Evolutionary conservation across 2,888 invertebrate genomes (phyloP).

Genomic region (Boloria euphrosyne): DNA sequence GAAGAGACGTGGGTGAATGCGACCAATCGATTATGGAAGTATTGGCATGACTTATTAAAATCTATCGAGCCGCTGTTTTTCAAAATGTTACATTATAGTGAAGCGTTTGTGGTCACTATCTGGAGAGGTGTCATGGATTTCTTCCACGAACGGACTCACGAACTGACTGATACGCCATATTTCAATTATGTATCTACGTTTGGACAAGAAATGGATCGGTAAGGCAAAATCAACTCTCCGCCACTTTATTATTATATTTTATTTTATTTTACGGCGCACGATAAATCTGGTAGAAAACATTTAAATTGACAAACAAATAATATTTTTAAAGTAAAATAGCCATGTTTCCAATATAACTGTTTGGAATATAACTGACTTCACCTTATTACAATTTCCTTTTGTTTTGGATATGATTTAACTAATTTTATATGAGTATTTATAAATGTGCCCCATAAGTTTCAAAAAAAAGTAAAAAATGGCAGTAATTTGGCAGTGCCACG

Average conservation of each 20-base stretch:
- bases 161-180: conserved; percentile 90
- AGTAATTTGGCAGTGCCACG: too few relatives aligned
- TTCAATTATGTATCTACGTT: conserved; percentile 91
- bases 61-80: conserved; percentile 90
- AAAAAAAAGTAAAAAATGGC: too few relatives aligned
- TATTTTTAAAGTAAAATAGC: too few relatives aligned
- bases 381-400: too few relatives aligned
- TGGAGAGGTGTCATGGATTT: conserved; percentile 90
- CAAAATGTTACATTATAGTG: conserved; percentile 88
- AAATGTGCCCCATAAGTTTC: too few relatives aligned
- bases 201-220: conserved; percentile 89
- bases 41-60: conserved; percentile 88
- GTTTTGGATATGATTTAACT: too few relatives aligned
- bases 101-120: conserved; percentile 87
- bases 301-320: too few relatives aligned
- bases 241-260: neutral
- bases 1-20: conserved; percentile 89
- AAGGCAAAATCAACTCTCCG: conserved; percentile 27
- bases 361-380: too few relatives aligned
- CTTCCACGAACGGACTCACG: conserved; percentile 89
- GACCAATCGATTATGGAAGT: conserved; percentile 83
- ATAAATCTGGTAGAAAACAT: too few relatives aligned
- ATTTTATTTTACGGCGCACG: neutral
- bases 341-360: too few relatives aligned
- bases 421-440: neutral